phyloP scores from a whole-genome alignment of 2,797 vertebrate species.

The Eulemur coronatus region DNA sequence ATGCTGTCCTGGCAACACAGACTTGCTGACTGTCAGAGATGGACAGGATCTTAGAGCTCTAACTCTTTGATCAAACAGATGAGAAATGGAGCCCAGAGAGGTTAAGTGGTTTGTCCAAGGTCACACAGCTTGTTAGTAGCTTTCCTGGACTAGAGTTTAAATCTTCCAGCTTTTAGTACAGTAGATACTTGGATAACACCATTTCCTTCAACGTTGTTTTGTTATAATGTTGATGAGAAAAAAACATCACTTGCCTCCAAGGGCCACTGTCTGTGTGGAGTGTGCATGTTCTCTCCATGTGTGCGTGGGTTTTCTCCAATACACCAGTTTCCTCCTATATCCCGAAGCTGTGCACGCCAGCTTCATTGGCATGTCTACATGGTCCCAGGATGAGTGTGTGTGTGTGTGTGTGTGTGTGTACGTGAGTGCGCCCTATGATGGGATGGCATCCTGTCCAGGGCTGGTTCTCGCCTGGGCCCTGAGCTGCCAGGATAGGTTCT shows the following conservation, averaged over 20 bases:
- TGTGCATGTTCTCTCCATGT: background rate
- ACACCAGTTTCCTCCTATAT: background rate
- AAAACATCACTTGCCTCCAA: background rate
- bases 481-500: background rate
- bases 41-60: background rate
- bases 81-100: background rate
- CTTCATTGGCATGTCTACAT: background rate
- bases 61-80: background rate
- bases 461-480: background rate
- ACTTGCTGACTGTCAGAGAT: background rate
- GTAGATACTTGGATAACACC: background rate
- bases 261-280: background rate
- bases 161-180: background rate
- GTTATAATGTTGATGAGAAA: background rate
- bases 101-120: background rate
- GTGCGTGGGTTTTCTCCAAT: background rate
- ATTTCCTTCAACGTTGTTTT: background rate
- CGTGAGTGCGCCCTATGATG: fast-evolving
- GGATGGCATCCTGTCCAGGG: background rate
- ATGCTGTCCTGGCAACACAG: background rate
- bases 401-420: background rate
- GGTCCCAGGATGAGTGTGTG: background rate
- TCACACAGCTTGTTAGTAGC: background rate
- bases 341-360: fast-evolving
- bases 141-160: background rate